A percentile compares a stretch with the other conserved stretches of the same genome.
Conservation (phyloP, 2,113 vertebrate genomes). For the Chrysochloris asiatica region DNA sequence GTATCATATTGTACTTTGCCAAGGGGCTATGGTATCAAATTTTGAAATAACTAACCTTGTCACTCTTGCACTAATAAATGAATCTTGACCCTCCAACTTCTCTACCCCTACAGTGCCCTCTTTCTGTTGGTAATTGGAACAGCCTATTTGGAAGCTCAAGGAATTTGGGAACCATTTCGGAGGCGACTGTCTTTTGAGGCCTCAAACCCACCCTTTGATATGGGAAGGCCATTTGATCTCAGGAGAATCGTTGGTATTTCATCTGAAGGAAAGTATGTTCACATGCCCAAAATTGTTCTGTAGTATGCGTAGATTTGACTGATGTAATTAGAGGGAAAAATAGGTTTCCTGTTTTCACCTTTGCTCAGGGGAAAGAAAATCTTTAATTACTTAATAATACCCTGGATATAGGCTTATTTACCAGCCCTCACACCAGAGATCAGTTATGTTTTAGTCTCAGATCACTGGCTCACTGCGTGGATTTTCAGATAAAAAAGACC, state of each 20-base stretch:
- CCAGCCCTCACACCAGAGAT: background rate
- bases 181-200: constrained; percentile 94
- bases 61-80: constrained; percentile 31
- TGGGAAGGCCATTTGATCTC: constrained; percentile 97
- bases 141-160: constrained; percentile 98
- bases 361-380: background rate
- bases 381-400: background rate
- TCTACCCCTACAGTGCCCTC: constrained; percentile 88
- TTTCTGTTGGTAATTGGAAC: constrained; percentile 97
- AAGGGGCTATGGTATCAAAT: constrained; percentile 12
- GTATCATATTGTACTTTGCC: background rate
- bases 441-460: no score
- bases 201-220: constrained; percentile 92
- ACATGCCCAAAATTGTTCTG: background rate
- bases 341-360: background rate
- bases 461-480: background rate
- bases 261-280: constrained; percentile 94
- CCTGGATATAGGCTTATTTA: background rate
- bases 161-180: constrained; percentile 98
- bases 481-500: background rate
- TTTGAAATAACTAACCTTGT: constrained; percentile 1
- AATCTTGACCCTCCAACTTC: constrained; percentile 58
- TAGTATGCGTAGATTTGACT: background rate
- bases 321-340: constrained; percentile 25
- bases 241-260: constrained; percentile 98